phyloP scores from a whole-genome alignment of 2,113 vertebrate species.

The Sceloporus tristichus region DNA sequence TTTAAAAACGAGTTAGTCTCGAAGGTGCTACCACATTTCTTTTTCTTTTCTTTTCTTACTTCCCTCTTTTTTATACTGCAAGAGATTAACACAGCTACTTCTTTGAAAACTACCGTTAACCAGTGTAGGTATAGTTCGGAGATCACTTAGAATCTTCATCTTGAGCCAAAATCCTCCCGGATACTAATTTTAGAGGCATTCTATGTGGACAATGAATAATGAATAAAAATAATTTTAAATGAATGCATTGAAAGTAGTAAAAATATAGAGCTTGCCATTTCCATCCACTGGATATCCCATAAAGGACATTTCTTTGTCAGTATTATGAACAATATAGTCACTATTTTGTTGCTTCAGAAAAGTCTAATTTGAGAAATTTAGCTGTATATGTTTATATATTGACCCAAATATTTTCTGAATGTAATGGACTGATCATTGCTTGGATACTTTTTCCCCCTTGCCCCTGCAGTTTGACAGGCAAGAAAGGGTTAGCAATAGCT shows the following conservation, averaged over 20 bases:
- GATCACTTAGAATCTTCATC: not conserved
- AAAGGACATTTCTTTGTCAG: not conserved
- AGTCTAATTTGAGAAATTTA: not conserved
- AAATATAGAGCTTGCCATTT: not conserved
- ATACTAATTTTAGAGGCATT: not conserved
- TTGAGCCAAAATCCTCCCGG: not conserved
- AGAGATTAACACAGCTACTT: no score
- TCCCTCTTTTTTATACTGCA: not conserved
- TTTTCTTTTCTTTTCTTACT: no score
- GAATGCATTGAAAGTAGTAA: not conserved
- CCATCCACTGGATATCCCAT: not conserved
- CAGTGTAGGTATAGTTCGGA: not conserved
- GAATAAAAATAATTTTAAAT: not conserved
- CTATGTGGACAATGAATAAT: not conserved
- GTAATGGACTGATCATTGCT: not conserved
- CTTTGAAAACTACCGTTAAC: not conserved
- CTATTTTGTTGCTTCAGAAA: not conserved
- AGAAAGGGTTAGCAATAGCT: not conserved
- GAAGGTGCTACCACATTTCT: no score
- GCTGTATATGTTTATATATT: not conserved
- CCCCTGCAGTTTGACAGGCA: no score
- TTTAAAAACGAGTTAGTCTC: no score
- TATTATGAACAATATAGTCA: not conserved
- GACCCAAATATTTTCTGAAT: not conserved
- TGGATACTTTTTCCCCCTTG: not conserved